phyloP scores from a whole-genome alignment of 2,888 invertebrate species.

The Lepidochitona cinerea region DNA sequence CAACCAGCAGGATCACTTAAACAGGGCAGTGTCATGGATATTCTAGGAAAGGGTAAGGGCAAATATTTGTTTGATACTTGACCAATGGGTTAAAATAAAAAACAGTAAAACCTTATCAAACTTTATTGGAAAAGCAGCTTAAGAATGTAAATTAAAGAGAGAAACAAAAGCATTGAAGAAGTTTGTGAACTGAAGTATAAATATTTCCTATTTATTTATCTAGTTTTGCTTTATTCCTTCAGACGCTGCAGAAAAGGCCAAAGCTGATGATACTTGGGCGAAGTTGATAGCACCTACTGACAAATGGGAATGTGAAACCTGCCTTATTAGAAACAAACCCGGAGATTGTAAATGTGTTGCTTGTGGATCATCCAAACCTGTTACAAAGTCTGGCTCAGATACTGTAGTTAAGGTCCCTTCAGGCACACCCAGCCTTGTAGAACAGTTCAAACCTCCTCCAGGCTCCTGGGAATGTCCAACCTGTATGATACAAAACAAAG shows the following conservation, averaged over 20 bases:
- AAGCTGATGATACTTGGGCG: background rate
- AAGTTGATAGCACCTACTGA: background rate
- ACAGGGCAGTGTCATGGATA: conserved; percentile 63
- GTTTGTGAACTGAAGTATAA: no score
- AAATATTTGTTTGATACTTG: no score
- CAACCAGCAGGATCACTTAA: conserved; percentile 49
- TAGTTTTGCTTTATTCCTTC: no score
- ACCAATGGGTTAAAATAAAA: no score
- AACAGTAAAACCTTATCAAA: no score
- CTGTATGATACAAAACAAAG: conserved; percentile 63
- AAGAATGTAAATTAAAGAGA: no score
- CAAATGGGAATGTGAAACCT: conserved; percentile 65
- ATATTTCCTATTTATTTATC: no score
- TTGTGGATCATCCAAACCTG: conserved; percentile 63
- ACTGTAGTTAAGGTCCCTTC: background rate
- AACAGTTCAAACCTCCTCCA: conserved; percentile 49
- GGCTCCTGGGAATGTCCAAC: conserved; percentile 65
- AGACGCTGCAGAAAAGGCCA: background rate
- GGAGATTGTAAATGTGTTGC: conserved; percentile 53
- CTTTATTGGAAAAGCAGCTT: no score
- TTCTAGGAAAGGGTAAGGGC: conserved; percentile 40
- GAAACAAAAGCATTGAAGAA: no score
- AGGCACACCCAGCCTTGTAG: background rate
- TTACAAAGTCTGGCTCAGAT: conserved; percentile 26
- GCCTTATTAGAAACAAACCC: conserved; percentile 60